A percentile compares a stretch with the other conserved stretches of the same genome.
Evolutionary conservation across 2,113 vertebrate species (phyloP).

Genomic region (Tretioscincus oriximinensis): DNA sequence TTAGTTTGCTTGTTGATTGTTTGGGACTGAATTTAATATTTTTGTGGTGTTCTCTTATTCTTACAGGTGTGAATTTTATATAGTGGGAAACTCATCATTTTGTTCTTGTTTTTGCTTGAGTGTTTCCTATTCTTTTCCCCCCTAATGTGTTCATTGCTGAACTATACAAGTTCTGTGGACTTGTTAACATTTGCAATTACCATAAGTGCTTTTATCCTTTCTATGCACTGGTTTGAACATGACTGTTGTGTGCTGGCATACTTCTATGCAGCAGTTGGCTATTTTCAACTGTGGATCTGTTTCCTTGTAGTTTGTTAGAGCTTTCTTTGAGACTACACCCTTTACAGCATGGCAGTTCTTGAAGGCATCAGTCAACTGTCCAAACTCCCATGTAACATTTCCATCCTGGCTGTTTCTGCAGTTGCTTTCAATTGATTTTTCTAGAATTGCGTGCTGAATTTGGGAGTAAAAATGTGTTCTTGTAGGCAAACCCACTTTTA

Average conservation of each 20-base stretch:
- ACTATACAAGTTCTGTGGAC: conserved; percentile 80
- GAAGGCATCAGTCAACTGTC: conserved; percentile 57
- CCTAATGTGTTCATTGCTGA: conserved; percentile 71
- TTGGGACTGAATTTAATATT: conserved; percentile 65
- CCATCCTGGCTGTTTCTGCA: conserved; percentile 44
- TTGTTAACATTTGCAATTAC: conserved; percentile 89
- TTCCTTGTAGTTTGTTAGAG: conserved; percentile 71
- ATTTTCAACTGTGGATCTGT: conserved; percentile 71
- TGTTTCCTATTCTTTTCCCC: conserved; percentile 57
- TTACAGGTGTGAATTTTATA: conserved; percentile 71
- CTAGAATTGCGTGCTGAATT: conserved; percentile 64
- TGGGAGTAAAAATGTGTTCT: conserved; percentile 63
- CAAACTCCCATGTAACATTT: conserved; percentile 53
- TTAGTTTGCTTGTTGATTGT: conserved; percentile 70
- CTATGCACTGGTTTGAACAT: conserved; percentile 96
- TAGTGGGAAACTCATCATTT: conserved; percentile 54
- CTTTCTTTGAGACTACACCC: conserved; percentile 59
- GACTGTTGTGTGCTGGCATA: conserved; percentile 93
- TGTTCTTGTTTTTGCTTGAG: conserved; percentile 57
- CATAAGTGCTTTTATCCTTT: conserved; percentile 99
- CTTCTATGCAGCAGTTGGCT: conserved; percentile 89
- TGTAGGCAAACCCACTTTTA: conserved; percentile 67
- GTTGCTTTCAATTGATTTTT: conserved; percentile 62
- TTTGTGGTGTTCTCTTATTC: conserved; percentile 71
- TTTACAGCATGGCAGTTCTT: conserved; percentile 70